phyloP scores from a whole-genome alignment of 2,888 invertebrate species.

The Acleris holmiana region DNA sequence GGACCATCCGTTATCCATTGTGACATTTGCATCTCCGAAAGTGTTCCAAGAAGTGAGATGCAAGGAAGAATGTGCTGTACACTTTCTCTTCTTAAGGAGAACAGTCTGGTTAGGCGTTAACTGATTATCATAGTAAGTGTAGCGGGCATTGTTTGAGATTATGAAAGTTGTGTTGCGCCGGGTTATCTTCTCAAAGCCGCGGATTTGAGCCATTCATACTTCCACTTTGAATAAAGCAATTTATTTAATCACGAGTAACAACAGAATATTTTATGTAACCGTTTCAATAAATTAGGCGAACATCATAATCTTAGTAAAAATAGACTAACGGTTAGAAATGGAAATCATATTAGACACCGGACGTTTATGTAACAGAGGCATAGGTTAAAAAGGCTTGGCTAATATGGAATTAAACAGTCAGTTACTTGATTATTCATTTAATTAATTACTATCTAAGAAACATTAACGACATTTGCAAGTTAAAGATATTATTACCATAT shows the following conservation, averaged over 20 bases:
- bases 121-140: constrained; percentile 78
- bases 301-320: constrained; percentile 3
- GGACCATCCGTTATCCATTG: constrained; percentile 73
- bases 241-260: constrained; percentile 30
- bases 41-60: constrained; percentile 74
- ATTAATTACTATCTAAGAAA: no score
- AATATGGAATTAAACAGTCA: no score
- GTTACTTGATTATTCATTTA: no score
- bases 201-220: constrained; percentile 42
- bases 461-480: no score
- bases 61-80: constrained; percentile 60
- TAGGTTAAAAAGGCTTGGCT: no score
- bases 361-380: no score
- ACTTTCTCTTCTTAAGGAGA: constrained; percentile 78
- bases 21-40: constrained; percentile 74
- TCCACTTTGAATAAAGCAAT: constrained; percentile 41
- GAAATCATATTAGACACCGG: background rate
- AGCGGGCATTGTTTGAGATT: constrained; percentile 68
- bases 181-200: constrained; percentile 41
- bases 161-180: constrained; percentile 63
- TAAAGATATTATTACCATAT: no score
- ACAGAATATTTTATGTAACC: constrained; percentile 33
- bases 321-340: background rate
- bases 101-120: constrained; percentile 70
- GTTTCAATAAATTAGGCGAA: constrained; percentile 14